phyloP scores from a whole-genome alignment of 2,113 vertebrate species.

The Manacus vitellinus region DNA sequence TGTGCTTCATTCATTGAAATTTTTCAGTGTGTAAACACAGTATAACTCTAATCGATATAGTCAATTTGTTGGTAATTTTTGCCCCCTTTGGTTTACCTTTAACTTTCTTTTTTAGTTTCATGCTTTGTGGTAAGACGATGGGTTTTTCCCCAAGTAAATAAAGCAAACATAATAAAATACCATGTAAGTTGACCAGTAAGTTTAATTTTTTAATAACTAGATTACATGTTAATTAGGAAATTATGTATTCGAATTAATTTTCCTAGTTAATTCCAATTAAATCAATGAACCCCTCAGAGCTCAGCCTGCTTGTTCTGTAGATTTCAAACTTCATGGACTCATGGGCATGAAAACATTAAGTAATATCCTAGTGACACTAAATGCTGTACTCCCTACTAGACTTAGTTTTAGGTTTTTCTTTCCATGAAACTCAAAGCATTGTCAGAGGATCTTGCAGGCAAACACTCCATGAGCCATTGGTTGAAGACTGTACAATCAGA shows the following conservation, averaged over 20 bases:
- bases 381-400: not conserved
- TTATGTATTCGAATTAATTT: not conserved
- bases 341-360: not conserved
- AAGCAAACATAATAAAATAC: not conserved
- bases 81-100: not conserved
- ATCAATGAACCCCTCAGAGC: not conserved
- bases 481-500: not conserved
- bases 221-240: conserved; percentile 21
- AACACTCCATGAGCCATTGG: not conserved
- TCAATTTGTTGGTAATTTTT: not conserved
- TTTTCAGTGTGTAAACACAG: not conserved
- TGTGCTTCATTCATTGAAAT: not conserved
- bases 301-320: not conserved
- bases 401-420: not conserved
- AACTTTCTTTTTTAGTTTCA: not conserved
- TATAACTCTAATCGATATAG: not conserved
- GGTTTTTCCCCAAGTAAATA: not conserved
- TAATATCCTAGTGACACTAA: not conserved
- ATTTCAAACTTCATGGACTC: not conserved
- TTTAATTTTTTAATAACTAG: not conserved
- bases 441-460: not conserved
- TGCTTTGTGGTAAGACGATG: not conserved
- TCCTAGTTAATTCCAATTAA: conserved; percentile 31
- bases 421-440: not conserved
- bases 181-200: not conserved